Evolutionary conservation across 2,113 vertebrate genomes (phyloP).

Genomic region (Callipepla californica): DNA sequence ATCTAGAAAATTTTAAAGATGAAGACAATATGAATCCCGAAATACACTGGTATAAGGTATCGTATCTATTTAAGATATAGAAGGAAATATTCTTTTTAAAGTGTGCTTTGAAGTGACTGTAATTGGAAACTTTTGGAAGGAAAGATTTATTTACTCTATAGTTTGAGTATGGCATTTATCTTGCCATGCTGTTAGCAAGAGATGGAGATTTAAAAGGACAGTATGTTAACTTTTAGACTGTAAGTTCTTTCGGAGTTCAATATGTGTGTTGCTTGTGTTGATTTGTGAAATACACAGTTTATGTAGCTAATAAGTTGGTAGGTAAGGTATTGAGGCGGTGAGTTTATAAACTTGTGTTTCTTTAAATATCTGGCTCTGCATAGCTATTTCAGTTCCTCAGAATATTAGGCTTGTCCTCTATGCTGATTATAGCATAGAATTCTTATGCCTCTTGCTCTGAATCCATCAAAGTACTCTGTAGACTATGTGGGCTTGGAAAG

Average conservation of each 20-base stretch:
- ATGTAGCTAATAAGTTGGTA: not conserved
- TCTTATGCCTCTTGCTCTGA: not conserved
- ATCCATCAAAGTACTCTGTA: not conserved
- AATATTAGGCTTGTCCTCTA: not conserved
- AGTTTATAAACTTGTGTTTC: not conserved
- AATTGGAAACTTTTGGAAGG: not conserved
- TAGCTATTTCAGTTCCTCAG: not conserved
- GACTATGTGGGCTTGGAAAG: not conserved
- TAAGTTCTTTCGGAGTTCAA: not conserved
- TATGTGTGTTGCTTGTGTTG: not conserved
- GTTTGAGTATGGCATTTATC: not conserved
- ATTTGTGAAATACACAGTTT: not conserved
- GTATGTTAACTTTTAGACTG: not conserved
- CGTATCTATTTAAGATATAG: not conserved
- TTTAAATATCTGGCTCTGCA: not conserved
- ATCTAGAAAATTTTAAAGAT: slow-evolving; percentile 70
- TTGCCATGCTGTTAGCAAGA: not conserved
- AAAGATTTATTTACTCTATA: not conserved
- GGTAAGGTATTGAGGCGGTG: not conserved
- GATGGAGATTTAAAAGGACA: not conserved
- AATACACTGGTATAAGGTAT: slow-evolving; percentile 89
- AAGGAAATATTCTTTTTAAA: not conserved
- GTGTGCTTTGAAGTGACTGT: not conserved
- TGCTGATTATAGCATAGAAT: not conserved
- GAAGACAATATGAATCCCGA: slow-evolving; percentile 67